These are phyloP conservation scores for Felis chaus DNA, from an alignment of 2,113 vertebrate genomes.

Conservation along the genomic window DNA sequence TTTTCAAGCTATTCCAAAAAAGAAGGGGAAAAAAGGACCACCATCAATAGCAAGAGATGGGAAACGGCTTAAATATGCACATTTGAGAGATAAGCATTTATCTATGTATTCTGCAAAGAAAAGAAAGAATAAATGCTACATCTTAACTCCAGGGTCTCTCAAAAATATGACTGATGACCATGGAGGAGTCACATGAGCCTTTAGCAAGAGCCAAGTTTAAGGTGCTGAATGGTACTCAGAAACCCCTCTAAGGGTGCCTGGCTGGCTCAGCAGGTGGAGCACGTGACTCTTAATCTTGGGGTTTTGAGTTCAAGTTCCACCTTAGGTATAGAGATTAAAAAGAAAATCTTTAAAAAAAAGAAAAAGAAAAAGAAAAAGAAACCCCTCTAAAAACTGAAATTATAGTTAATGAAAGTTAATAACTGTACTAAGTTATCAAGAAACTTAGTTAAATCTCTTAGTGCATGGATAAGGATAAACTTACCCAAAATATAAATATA, in stretches of 20 bases:
- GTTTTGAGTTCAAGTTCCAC: no score
- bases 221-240: background rate
- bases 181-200: background rate
- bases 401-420: background rate
- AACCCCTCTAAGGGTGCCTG: background rate
- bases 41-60: background rate
- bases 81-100: conserved; percentile 45
- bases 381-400: conserved; percentile 22
- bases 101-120: background rate
- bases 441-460: background rate
- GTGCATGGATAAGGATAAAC: background rate
- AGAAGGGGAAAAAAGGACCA: background rate
- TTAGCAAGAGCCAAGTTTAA: background rate
- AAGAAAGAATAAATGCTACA: background rate
- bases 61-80: background rate
- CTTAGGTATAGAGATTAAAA: no score
- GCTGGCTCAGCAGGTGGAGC: no score
- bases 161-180: background rate
- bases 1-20: background rate
- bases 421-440: background rate
- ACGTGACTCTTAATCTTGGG: no score
- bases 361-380: background rate
- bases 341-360: no score
- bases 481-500: conserved; percentile 31
- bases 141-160: background rate